Percentiles rank a stretch among this genome's conserved stretches.
These are phyloP conservation scores for Acleris holmiana DNA, from an alignment of 2,888 invertebrate species.

Conservation along the genomic window DNA sequence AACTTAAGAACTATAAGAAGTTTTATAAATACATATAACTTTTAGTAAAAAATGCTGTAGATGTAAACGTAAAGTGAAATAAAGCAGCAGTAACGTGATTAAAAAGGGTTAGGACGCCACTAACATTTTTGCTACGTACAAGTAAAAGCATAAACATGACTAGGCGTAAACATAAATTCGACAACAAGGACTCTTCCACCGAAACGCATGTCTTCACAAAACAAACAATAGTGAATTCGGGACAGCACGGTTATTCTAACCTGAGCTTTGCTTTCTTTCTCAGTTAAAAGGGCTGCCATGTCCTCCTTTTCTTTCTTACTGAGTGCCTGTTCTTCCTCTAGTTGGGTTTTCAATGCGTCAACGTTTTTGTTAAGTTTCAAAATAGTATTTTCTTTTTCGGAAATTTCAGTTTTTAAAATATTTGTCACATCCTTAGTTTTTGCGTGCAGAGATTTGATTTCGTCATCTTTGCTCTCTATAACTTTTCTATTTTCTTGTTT, in stretches of 20 bases:
- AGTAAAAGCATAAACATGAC: neutral
- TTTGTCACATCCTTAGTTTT: constrained; percentile 51
- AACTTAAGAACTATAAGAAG: no score
- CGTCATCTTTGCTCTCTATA: constrained; percentile 52
- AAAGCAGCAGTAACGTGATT: neutral
- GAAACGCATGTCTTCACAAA: constrained; percentile 16
- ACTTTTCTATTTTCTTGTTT: constrained; percentile 51
- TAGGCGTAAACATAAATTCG: neutral
- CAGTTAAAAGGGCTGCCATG: constrained; percentile 49
- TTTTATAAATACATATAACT: no score
- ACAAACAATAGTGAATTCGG: constrained; percentile 42
- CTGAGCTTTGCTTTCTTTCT: constrained; percentile 66
- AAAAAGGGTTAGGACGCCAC: neutral
- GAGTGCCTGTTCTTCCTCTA: constrained; percentile 53
- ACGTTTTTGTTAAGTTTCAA: constrained; percentile 48
- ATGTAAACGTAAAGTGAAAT: neutral
- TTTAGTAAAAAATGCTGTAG: no score
- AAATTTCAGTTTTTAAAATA: constrained; percentile 46
- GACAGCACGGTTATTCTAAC: constrained; percentile 61
- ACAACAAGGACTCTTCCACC: constrained; percentile 5
- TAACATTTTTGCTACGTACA: no score
- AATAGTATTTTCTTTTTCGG: constrained; percentile 53
- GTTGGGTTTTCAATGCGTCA: constrained; percentile 52
- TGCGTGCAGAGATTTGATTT: constrained; percentile 55
- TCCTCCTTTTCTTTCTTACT: constrained; percentile 62